Evolutionary conservation across 2,888 invertebrate species (phyloP).

Genomic region (Limnephilus lunatus): DNA sequence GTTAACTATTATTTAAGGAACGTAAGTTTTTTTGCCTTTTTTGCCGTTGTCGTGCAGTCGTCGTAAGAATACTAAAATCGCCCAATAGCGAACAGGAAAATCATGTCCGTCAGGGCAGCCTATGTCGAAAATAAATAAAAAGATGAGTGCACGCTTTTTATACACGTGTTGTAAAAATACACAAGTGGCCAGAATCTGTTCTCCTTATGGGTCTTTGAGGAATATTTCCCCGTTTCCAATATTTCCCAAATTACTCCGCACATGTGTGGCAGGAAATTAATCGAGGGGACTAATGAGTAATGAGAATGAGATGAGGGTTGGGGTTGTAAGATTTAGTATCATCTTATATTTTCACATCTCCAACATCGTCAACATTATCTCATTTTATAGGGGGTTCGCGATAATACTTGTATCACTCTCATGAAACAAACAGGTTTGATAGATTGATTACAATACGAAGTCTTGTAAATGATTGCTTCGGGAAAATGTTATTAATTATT

Average conservation of each 20-base stretch:
- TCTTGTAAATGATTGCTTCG: background rate
- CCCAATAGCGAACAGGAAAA: too few relatives aligned
- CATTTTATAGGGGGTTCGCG: background rate
- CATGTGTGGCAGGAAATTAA: background rate
- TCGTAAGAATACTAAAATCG: too few relatives aligned
- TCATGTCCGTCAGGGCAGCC: too few relatives aligned
- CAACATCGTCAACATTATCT: background rate
- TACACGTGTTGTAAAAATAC: background rate
- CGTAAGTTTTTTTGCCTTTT: too few relatives aligned
- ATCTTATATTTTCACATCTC: background rate
- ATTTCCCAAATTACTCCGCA: background rate
- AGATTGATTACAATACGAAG: background rate
- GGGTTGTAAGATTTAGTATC: background rate
- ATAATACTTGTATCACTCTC: background rate
- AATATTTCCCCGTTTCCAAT: background rate
- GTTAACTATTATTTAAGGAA: too few relatives aligned
- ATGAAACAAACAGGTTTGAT: background rate
- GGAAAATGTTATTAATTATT: background rate
- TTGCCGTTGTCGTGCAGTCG: too few relatives aligned
- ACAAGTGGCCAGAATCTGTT: background rate
- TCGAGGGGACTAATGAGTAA: background rate
- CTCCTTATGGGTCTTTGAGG: background rate
- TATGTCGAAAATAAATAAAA: too few relatives aligned
- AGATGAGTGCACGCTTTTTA: too few relatives aligned
- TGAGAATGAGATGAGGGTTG: background rate